These are phyloP conservation scores for Mormyrus hasselquistii DNA, from an alignment of 2,797 vertebrate species.

Conservation along the genomic window DNA sequence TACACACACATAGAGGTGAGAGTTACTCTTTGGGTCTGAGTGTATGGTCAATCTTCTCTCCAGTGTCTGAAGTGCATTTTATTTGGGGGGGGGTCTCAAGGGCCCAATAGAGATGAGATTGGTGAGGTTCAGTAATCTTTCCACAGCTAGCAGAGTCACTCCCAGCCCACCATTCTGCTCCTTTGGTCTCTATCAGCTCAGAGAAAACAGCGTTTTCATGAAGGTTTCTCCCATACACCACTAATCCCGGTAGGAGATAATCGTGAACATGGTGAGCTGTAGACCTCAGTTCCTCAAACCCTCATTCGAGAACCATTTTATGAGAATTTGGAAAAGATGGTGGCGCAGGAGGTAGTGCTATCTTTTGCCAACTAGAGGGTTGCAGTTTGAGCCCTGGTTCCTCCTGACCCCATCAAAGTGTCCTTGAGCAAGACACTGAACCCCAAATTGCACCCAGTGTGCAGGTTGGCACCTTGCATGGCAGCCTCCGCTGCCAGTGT, in stretches of 20 bases:
- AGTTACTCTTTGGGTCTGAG: neutral
- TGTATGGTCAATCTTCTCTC: neutral
- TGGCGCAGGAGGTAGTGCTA: too few species aligned
- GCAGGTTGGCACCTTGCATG: too few species aligned
- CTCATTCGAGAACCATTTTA: neutral
- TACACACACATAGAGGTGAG: neutral
- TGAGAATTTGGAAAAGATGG: neutral
- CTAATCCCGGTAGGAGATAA: neutral
- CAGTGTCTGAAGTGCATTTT: neutral
- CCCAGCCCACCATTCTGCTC: neutral
- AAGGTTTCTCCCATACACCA: neutral
- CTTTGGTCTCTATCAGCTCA: neutral
- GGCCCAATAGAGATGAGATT: neutral
- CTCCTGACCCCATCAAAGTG: too few species aligned
- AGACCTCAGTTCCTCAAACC: neutral
- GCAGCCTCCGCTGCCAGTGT: too few species aligned
- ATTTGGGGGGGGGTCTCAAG: neutral
- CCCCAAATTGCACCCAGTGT: too few species aligned
- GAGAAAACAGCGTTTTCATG: neutral
- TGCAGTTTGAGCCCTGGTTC: too few species aligned
- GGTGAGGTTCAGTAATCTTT: neutral
- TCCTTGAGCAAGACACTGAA: too few species aligned
- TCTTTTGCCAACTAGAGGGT: too few species aligned
- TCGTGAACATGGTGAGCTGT: neutral
- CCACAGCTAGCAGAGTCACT: neutral